Evolutionary conservation across 2,797 vertebrate genomes (phyloP).

Genomic region (Rhyacichthys aspro): DNA sequence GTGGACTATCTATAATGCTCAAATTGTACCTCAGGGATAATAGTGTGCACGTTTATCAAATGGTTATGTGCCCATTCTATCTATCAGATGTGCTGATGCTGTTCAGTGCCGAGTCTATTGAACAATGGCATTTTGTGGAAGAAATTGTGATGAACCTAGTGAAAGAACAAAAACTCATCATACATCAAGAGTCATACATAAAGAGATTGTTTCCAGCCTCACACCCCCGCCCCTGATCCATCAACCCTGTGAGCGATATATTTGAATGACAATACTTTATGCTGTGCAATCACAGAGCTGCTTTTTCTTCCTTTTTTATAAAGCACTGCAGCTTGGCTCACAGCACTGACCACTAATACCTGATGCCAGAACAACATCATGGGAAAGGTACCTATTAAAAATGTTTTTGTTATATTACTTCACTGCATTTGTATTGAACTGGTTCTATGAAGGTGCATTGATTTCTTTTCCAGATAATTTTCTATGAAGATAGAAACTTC

Average conservation of each 20-base stretch:
- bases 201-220: constrained; percentile 45
- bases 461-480: constrained; percentile 69
- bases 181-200: constrained; percentile 58
- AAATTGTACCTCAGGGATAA: constrained; percentile 5
- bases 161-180: constrained; percentile 61
- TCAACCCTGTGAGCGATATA: constrained; percentile 62
- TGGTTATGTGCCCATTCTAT: constrained; percentile 10
- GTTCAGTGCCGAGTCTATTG: constrained; percentile 24
- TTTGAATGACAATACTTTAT: constrained; percentile 84
- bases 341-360: constrained; percentile 47
- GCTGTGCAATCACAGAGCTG: constrained; percentile 72
- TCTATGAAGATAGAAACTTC: constrained; percentile 81
- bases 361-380: constrained; percentile 60
- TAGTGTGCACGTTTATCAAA: neutral
- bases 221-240: constrained; percentile 42
- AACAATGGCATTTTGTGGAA: constrained; percentile 42
- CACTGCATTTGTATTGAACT: neutral
- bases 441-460: neutral
- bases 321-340: constrained; percentile 64
- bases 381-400: constrained; percentile 73
- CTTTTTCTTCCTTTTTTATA: constrained; percentile 68
- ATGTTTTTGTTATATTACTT: constrained; percentile 21
- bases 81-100: constrained; percentile 49
- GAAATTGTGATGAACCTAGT: constrained; percentile 63
- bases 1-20: too few relatives aligned